phyloP scores from a whole-genome alignment of 1,140 invertebrate genomes.

The Steinernema khuongi region DNA sequence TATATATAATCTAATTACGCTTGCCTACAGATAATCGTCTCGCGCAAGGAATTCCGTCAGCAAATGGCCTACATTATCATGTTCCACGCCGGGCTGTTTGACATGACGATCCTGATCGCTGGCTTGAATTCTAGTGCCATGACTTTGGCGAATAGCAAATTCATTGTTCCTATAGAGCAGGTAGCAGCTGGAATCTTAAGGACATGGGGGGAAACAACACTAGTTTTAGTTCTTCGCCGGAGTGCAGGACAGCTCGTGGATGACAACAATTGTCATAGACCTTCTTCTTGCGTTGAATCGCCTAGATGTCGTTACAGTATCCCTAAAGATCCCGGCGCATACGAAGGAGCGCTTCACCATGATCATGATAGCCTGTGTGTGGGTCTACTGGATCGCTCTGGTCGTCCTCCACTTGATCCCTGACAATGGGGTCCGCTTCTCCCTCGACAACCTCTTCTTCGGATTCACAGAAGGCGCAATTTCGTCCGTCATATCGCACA shows the following conservation, averaged over 20 bases:
- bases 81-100: background rate
- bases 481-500: background rate
- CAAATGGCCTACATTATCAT: conserved; percentile 12
- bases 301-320: background rate
- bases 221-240: background rate
- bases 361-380: background rate
- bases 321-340: background rate
- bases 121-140: background rate
- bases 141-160: background rate
- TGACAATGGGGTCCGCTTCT: background rate
- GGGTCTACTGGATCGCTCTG: background rate
- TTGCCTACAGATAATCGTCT: background rate
- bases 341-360: background rate
- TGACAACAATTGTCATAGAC: background rate
- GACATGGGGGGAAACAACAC: no score
- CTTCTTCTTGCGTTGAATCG: background rate
- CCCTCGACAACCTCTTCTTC: background rate
- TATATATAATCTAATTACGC: background rate
- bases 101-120: background rate
- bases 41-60: conserved; percentile 1
- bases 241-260: background rate
- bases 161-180: background rate
- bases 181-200: background rate
- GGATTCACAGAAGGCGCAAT: background rate
- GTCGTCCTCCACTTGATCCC: background rate